phyloP scores from a whole-genome alignment of 2,888 invertebrate species.

The Lasioglossum leucozonium region DNA sequence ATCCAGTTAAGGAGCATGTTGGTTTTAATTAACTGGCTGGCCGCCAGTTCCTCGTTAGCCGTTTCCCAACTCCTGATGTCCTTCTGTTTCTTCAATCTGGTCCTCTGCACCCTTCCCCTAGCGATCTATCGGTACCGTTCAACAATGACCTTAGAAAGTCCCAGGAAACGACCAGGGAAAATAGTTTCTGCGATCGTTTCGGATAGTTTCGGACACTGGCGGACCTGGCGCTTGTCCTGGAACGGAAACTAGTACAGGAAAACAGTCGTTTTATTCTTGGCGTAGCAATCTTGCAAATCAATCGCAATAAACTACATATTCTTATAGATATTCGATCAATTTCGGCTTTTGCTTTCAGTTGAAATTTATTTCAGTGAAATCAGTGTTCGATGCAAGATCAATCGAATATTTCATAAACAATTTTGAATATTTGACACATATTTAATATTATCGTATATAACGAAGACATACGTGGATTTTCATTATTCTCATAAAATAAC shows the following conservation, averaged over 20 bases:
- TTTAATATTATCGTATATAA: too few species aligned
- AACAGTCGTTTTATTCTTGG: neutral
- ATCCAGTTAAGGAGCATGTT: constrained; percentile 72
- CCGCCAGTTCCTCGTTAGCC: constrained; percentile 74
- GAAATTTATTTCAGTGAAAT: too few species aligned
- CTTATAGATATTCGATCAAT: neutral
- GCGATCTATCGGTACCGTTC: neutral
- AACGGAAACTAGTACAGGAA: neutral
- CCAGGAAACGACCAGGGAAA: neutral
- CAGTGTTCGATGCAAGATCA: too few species aligned
- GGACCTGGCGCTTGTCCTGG: neutral
- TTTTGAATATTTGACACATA: too few species aligned
- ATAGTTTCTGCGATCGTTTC: neutral
- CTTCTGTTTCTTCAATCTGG: constrained; percentile 39
- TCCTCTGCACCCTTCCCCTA: neutral
- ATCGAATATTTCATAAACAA: too few species aligned
- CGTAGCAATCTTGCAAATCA: neutral
- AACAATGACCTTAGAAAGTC: neutral
- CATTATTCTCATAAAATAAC: too few species aligned
- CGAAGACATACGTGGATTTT: too few species aligned
- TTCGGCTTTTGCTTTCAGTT: neutral
- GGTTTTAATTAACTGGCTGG: constrained; percentile 76
- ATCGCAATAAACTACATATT: neutral
- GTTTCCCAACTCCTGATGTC: constrained; percentile 22
- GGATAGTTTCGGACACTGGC: neutral